A percentile compares a stretch with the other conserved stretches of the same genome.
Evolutionary conservation across 2,888 invertebrate genomes (phyloP).

Genomic region (Aphrophora alni): DNA sequence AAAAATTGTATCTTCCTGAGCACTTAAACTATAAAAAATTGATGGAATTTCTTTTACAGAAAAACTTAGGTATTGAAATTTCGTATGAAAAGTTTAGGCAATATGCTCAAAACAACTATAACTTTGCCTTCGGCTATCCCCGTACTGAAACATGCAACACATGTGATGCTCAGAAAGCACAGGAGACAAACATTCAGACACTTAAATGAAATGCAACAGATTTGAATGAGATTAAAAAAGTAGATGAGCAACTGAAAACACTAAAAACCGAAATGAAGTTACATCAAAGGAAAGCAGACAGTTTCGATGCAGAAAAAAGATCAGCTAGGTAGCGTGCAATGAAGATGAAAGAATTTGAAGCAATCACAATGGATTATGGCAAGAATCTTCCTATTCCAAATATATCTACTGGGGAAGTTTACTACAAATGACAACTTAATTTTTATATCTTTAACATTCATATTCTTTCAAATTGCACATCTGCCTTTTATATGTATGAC

Average conservation of each 20-base stretch:
- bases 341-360: too few species aligned
- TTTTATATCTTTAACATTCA: conserved; percentile 16
- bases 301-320: conserved; percentile 20
- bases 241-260: neutral
- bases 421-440: conserved; percentile 11
- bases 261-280: conserved; percentile 10
- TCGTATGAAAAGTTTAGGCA: conserved; percentile 26
- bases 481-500: too few species aligned
- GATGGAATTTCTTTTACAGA: neutral
- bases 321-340: neutral
- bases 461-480: neutral
- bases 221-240: neutral
- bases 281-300: conserved; percentile 23
- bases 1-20: conserved; percentile 27
- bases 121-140: conserved; percentile 27
- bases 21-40: conserved; percentile 12
- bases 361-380: too few species aligned
- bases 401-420: too few species aligned
- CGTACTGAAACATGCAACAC: conserved; percentile 21
- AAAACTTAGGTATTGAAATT: conserved; percentile 15
- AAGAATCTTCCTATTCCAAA: conserved; percentile 17
- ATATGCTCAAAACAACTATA: neutral
- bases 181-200: conserved; percentile 8
- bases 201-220: neutral
- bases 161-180: conserved; percentile 23